phyloP scores from a whole-genome alignment of 1,140 invertebrate genomes.

The Diorhabda elongata region DNA sequence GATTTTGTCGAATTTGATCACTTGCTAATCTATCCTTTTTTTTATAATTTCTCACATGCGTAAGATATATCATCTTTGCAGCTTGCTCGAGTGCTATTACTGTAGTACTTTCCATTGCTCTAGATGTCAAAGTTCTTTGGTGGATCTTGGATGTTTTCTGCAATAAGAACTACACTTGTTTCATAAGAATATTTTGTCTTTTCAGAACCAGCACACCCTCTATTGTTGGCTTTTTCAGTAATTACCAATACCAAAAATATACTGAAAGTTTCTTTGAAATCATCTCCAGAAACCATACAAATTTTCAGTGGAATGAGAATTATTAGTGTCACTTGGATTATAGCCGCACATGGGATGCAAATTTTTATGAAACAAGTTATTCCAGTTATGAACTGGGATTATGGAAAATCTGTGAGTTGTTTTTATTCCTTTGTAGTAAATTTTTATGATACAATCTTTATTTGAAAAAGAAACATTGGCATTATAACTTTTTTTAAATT shows the following conservation, averaged over 20 bases:
- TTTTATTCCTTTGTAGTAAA: no score
- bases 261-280: constrained; percentile 12
- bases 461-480: no score
- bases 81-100: no score
- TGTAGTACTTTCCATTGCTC: no score
- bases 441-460: no score
- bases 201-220: constrained; percentile 18
- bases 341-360: constrained; percentile 29
- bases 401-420: not conserved
- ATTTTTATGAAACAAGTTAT: not conserved
- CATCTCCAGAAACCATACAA: constrained; percentile 31
- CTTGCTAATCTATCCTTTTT: no score
- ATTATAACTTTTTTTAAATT: not conserved
- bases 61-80: no score
- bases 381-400: constrained; percentile 1
- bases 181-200: not conserved
- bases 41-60: no score
- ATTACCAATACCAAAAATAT: constrained; percentile 32
- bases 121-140: no score
- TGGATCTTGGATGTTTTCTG: no score
- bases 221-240: constrained; percentile 32
- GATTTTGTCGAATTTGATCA: no score
- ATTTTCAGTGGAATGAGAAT: constrained; percentile 42
- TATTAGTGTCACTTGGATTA: constrained; percentile 43
- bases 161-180: not conserved